phyloP scores from a whole-genome alignment of 2,113 vertebrate species.

The Sula dactylatra region DNA sequence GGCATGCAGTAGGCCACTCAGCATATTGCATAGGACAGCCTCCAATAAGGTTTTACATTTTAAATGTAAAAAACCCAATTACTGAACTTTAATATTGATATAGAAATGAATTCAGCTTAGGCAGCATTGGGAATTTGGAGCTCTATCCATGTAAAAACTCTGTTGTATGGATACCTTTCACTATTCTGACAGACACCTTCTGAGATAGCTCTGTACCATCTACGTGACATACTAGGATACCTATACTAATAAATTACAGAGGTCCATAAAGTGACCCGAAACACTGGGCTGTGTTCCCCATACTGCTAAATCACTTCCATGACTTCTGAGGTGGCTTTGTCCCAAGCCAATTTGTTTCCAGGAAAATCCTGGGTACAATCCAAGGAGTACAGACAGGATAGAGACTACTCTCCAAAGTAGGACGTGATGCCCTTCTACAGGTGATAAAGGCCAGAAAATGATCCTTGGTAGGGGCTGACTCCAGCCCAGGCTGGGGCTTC shows the following conservation, averaged over 20 bases:
- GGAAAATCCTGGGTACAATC: neutral
- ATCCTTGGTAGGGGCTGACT: neutral
- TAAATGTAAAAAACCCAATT: neutral
- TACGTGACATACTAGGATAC: neutral
- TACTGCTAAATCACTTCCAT: neutral
- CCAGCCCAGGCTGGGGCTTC: neutral
- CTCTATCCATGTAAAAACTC: neutral
- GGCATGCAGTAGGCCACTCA: neutral
- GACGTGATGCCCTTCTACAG: accelerated
- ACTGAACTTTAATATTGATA: neutral
- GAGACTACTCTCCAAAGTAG: neutral
- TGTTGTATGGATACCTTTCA: neutral
- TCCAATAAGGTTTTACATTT: neutral
- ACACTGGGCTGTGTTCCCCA: neutral
- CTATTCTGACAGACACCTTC: neutral
- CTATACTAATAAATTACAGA: neutral
- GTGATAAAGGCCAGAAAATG: neutral
- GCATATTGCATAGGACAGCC: neutral
- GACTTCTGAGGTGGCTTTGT: neutral
- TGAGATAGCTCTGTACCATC: neutral
- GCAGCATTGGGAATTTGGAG: neutral
- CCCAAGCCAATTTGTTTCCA: neutral
- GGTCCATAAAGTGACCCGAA: neutral
- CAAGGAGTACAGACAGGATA: neutral
- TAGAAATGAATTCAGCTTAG: neutral